Evolutionary conservation across 1,140 invertebrate genomes (phyloP).

Genomic region (Anthonomus grandis): DNA sequence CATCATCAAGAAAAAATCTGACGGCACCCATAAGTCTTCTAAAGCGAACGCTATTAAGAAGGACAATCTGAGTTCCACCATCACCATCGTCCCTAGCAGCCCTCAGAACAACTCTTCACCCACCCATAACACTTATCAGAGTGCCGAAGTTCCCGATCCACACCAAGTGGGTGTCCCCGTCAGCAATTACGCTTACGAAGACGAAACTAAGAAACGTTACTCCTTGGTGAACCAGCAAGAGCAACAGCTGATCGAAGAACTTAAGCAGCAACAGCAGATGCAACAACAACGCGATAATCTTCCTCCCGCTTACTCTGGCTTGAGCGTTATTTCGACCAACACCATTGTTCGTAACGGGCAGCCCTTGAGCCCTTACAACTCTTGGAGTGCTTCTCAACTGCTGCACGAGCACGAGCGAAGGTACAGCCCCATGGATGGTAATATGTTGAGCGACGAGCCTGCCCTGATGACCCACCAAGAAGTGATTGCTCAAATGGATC

Average conservation of each 20-base stretch:
- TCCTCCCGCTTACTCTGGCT: constrained; percentile 38
- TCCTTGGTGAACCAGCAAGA: constrained; percentile 51
- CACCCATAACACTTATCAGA: constrained; percentile 36
- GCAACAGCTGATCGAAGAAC: constrained; percentile 47
- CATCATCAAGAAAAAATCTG: constrained; percentile 42
- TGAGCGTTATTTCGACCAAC: constrained; percentile 48
- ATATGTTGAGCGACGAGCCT: constrained; percentile 41
- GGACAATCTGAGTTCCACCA: constrained; percentile 43
- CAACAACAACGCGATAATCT: constrained; percentile 37
- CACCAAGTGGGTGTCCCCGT: constrained; percentile 48
- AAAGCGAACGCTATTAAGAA: constrained; percentile 37
- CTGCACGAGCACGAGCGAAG: constrained; percentile 59
- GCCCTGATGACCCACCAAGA: constrained; percentile 38
- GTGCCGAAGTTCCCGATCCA: constrained; percentile 41
- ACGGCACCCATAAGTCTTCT: constrained; percentile 35
- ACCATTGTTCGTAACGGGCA: constrained; percentile 48
- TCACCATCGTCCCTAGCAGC: constrained; percentile 47
- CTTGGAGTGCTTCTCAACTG: constrained; percentile 59
- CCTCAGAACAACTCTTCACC: constrained; percentile 36
- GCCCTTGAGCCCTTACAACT: constrained; percentile 54
- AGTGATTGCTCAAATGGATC: constrained; percentile 40
- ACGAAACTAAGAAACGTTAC: constrained; percentile 52
- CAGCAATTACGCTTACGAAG: constrained; percentile 46
- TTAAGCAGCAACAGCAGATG: constrained; percentile 45
- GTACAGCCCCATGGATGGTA: constrained; percentile 50